Evolutionary conservation across 2,113 vertebrate genomes (phyloP), one percentile per base, ranked within the genome.

Genomic region (Acanthisitta chloris): DNA sequence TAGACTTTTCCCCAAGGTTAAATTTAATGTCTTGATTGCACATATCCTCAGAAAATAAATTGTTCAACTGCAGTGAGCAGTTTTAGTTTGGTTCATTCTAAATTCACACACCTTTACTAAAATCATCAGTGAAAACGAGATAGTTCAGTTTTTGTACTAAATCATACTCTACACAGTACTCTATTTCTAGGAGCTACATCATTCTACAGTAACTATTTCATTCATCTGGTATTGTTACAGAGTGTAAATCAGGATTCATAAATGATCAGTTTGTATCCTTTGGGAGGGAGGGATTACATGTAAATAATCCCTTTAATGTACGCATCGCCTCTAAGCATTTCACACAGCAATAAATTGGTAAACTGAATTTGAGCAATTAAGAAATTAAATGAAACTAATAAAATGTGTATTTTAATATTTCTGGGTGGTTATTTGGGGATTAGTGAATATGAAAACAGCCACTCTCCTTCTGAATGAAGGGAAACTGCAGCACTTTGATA

Each of bases 221-320:
- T 97, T 97, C 94, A 94, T 95, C 95, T 96, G 92, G 88, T 97
- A 97, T 95, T 98, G 97, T 98, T 97, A 96, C 87, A 88, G 96
- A 97, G 97, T 31, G 83, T 94, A 97, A 98, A 98, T 97, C 96
- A 97, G 98, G 95, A 98, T 97, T 98, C 97, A 98, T 95, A 98
- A 96, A 96, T 92, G 98, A 98, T 98, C 95, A 92, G 97, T 97
- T 98, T 97, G 95, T 97, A 97, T 98, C 99, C 98, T 97, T 96
- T 97, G 99, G 99, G 99, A 99, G 96, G 97, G 88, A 97, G 95
- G 98, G 99, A 99, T 99, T 99, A 99, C 98, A 99, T 98, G 98
- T 98, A 97, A 99, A 98, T 99, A 99, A 99, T 99, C 99, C 98
- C 96, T 98, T 99, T 99, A 99, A 99, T 98, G 98, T 98, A 97